Conservation (phyloP, 2,888 invertebrate species). For the Cecidostiba fungosa region DNA sequence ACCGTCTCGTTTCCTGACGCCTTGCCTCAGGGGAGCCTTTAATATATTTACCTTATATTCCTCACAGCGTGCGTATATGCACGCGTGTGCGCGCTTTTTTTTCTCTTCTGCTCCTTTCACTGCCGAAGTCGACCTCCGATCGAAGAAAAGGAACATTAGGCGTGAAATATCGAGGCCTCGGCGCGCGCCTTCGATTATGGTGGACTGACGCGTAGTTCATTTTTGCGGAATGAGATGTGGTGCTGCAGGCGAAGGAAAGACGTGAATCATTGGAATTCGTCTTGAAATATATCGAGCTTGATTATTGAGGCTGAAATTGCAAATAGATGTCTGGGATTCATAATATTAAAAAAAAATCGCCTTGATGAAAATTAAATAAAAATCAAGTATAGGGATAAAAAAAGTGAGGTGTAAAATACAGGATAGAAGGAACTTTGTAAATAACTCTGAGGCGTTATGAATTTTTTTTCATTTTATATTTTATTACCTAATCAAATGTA, state of each 20-base stretch:
- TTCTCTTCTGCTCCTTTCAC: slow-evolving; percentile 50
- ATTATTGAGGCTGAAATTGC: too few relatives aligned
- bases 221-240: neutral
- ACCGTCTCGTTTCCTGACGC: neutral
- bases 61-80: neutral
- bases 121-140: slow-evolving; percentile 38
- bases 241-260: neutral
- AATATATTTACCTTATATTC: neutral
- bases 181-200: slow-evolving; percentile 6
- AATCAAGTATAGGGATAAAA: too few relatives aligned
- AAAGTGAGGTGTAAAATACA: neutral
- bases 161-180: slow-evolving; percentile 19
- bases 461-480: slow-evolving; percentile 66
- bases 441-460: neutral
- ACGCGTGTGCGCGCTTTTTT: neutral
- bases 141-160: slow-evolving; percentile 43
- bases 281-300: neutral
- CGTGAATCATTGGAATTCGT: neutral
- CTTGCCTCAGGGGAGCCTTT: neutral
- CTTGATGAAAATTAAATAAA: neutral
- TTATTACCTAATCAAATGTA: slow-evolving; percentile 81
- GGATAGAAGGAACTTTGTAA: neutral
- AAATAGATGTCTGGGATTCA: too few relatives aligned
- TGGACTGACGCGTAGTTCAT: neutral
- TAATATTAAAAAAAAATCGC: too few relatives aligned